Percentiles rank a stretch among this genome's conserved stretches.
Evolutionary conservation across 2,797 vertebrate genomes (phyloP).

Genomic region (Liasis olivaceus): DNA sequence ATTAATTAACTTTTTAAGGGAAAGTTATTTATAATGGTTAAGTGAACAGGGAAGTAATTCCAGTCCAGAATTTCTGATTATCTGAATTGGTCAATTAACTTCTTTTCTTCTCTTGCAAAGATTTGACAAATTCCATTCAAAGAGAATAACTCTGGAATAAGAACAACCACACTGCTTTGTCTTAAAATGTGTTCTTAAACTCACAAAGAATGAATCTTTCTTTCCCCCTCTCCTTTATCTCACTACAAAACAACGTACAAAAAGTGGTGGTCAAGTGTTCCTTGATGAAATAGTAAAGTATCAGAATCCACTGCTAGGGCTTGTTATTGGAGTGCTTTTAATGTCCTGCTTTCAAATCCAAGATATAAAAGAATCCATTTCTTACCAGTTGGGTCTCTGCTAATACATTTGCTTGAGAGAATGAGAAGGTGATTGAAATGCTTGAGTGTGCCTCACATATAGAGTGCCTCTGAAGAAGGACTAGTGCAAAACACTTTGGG

Average conservation of each 20-base stretch:
- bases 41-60: constrained; percentile 19
- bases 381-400: neutral
- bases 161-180: neutral
- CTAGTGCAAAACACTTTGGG: neutral
- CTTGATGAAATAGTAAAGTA: neutral
- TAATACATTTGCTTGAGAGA: neutral
- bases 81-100: constrained; percentile 9
- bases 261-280: neutral
- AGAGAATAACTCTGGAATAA: neutral
- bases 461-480: neutral
- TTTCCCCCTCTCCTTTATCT: too few species aligned
- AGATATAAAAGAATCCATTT: neutral
- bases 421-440: neutral
- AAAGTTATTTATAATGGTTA: constrained; percentile 25
- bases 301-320: neutral
- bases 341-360: neutral
- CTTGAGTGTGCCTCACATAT: neutral
- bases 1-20: constrained; percentile 45
- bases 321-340: neutral
- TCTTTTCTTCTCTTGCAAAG: neutral
- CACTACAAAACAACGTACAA: neutral
- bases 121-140: constrained; percentile 5
- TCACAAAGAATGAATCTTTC: neutral
- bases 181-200: neutral
- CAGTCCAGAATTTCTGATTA: constrained; percentile 16